Conservation (phyloP, 2,797 vertebrate species). For the Dermochelys coriacea region DNA sequence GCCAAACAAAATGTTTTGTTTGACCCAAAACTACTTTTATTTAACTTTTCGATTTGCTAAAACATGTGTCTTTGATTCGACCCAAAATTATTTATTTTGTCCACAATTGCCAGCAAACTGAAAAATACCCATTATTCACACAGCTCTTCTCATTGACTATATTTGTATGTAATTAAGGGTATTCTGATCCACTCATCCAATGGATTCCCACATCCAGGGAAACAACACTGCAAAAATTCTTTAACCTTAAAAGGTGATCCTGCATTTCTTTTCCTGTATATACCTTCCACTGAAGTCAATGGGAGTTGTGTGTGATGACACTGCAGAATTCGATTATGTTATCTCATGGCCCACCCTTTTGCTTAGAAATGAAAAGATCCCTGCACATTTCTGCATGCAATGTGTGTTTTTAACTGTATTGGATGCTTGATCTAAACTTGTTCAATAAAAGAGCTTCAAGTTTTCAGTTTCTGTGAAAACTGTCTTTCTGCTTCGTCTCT, state of each 20-base stretch:
- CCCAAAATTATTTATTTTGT: neutral
- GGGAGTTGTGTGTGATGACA: conserved; percentile 7
- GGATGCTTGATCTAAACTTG: conserved; percentile 70
- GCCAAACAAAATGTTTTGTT: neutral
- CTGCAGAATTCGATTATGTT: conserved; percentile 9
- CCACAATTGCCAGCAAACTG: neutral
- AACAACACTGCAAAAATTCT: neutral
- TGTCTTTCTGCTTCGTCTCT: conserved; percentile 46
- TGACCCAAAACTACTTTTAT: neutral
- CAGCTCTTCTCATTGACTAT: neutral
- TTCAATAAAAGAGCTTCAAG: conserved; percentile 46
- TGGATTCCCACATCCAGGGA: neutral
- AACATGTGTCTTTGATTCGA: neutral
- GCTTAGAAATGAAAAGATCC: conserved; percentile 67
- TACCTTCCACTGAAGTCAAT: conserved; percentile 15
- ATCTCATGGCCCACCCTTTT: conserved; percentile 60
- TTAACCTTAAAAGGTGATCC: neutral
- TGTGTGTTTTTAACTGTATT: conserved; percentile 73
- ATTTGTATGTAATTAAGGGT: neutral
- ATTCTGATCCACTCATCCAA: neutral
- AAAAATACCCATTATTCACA: neutral
- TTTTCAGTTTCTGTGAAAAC: conserved; percentile 33
- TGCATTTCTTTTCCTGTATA: conserved; percentile 13
- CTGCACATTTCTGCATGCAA: conserved; percentile 43
- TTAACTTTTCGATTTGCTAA: neutral